phyloP scores from a whole-genome alignment of 2,113 vertebrate genomes.

The Kryptolebias marmoratus region DNA sequence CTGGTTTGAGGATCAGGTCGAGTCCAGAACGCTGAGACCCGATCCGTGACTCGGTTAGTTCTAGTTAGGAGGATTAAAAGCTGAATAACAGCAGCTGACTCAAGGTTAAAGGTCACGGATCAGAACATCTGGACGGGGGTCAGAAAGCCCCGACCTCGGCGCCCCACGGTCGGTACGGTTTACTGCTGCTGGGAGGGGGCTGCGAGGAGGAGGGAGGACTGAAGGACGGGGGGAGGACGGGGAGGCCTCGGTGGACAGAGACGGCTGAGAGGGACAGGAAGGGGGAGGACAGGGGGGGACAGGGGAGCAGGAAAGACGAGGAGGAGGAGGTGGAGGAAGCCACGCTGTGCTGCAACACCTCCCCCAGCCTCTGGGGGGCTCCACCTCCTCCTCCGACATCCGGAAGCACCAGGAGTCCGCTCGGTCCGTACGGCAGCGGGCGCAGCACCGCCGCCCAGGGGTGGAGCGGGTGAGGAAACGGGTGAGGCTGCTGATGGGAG shows the following conservation, averaged over 20 bases:
- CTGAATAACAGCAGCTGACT: no score
- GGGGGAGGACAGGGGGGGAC: constrained; percentile 84
- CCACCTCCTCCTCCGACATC: constrained; percentile 65
- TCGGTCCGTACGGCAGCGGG: constrained; percentile 83
- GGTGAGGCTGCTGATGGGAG: constrained; percentile 77
- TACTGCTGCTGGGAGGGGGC: constrained; percentile 77
- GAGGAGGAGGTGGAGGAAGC: constrained; percentile 77
- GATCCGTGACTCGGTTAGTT: no score
- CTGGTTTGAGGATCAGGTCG: no score
- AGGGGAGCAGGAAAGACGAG: constrained; percentile 63
- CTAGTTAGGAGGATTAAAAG: no score
- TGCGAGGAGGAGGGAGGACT: constrained; percentile 78
- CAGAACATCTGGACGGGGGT: constrained; percentile 36
- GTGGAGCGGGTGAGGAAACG: constrained; percentile 82
- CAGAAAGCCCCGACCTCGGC: constrained; percentile 94
- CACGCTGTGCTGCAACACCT: constrained; percentile 77
- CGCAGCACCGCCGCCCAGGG: constrained; percentile 88
- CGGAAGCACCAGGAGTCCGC: constrained; percentile 51
- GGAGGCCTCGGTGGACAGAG: constrained; percentile 81
- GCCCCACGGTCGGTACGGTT: constrained; percentile 92
- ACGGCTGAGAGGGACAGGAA: constrained; percentile 89
- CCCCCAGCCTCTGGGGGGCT: constrained; percentile 84
- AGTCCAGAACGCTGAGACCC: no score
- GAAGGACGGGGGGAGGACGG: constrained; percentile 81
- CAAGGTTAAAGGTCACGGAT: no score